phyloP scores from a whole-genome alignment of 2,113 vertebrate genomes.

The Ptilonorhynchus violaceus region DNA sequence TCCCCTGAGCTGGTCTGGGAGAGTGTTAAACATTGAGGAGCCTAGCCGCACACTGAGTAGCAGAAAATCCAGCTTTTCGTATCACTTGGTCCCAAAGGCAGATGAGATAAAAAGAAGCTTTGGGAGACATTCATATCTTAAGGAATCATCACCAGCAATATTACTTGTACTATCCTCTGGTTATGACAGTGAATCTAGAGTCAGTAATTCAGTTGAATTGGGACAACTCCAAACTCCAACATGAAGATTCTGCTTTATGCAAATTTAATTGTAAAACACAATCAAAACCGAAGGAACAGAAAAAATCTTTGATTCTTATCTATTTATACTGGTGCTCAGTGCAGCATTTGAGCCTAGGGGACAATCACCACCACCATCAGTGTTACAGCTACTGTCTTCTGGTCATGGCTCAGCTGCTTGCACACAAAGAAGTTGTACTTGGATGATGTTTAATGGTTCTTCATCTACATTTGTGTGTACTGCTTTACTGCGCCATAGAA shows the following conservation, averaged over 20 bases:
- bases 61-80: not conserved
- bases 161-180: not conserved
- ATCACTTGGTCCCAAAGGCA: not conserved
- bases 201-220: not conserved
- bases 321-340: not conserved
- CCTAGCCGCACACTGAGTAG: not conserved
- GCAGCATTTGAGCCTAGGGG: not conserved
- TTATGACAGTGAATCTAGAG: not conserved
- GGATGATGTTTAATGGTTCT: not conserved
- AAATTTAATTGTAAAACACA: not conserved
- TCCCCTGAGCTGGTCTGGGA: not conserved
- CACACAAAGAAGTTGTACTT: not conserved
- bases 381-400: not conserved
- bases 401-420: not conserved
- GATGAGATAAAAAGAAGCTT: not conserved
- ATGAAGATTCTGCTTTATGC: not conserved
- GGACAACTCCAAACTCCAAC: not conserved
- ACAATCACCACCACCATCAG: not conserved
- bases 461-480: not conserved
- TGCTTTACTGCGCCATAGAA: not conserved
- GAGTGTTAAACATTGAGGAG: not conserved
- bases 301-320: not conserved
- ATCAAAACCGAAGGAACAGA: not conserved
- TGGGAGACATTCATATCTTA: not conserved
- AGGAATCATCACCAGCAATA: not conserved